These are phyloP conservation scores for Botia kubotai DNA, from an alignment of 2,797 vertebrate species.

Conservation along the genomic window DNA sequence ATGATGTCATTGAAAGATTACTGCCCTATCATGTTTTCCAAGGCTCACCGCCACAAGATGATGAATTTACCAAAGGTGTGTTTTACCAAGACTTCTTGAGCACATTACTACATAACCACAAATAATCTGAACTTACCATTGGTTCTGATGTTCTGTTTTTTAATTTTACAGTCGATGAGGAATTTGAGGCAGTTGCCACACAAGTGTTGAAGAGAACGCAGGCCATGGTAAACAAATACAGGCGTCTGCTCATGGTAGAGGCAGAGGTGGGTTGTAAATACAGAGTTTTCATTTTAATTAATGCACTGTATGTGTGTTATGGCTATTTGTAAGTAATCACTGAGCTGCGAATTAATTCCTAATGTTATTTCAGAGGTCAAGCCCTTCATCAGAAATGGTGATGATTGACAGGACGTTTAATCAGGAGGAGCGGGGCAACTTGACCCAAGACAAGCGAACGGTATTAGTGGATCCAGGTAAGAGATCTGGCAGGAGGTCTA, in stretches of 20 bases:
- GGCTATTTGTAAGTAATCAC: not conserved
- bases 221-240: constrained; percentile 97
- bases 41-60: constrained; percentile 85
- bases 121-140: not conserved
- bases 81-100: not conserved
- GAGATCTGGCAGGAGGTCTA: constrained; percentile 26
- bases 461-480: constrained; percentile 94
- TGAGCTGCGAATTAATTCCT: not conserved
- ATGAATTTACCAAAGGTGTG: constrained; percentile 90
- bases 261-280: constrained; percentile 84
- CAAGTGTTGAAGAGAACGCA: constrained; percentile 93
- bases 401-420: constrained; percentile 99
- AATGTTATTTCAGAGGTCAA: constrained; percentile 80
- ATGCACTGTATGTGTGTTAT: not conserved
- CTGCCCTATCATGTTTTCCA: constrained; percentile 95
- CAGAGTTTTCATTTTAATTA: constrained; percentile 11
- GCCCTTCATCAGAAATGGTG: constrained; percentile 96
- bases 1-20: constrained; percentile 87
- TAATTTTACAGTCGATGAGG: constrained; percentile 75
- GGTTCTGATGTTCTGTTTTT: not conserved
- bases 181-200: constrained; percentile 91
- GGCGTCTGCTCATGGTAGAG: constrained; percentile 92
- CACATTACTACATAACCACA: not conserved
- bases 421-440: constrained; percentile 91
- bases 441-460: constrained; percentile 94